Conservation (phyloP, 2,797 vertebrate genomes). For the Chelidonichthys spinosus region DNA sequence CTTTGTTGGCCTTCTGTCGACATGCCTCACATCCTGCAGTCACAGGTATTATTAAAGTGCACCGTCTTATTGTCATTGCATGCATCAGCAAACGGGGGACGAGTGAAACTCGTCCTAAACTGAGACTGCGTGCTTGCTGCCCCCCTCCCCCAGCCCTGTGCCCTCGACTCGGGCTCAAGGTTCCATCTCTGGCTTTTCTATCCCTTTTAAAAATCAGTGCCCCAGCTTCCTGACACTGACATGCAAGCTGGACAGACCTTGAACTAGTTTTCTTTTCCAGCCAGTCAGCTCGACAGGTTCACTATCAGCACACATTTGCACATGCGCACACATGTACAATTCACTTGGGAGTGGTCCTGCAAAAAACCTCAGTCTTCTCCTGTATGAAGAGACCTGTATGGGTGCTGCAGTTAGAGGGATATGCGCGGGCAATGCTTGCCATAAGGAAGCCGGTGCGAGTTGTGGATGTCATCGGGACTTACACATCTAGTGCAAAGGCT, state of each 20-base stretch:
- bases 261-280: too few relatives aligned
- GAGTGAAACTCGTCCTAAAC: slow-evolving; percentile 34
- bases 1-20: slow-evolving; percentile 18
- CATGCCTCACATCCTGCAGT: neutral
- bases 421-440: too few relatives aligned
- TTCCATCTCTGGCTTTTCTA: slow-evolving; percentile 39
- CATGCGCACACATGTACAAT: slow-evolving; percentile 2
- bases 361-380: neutral
- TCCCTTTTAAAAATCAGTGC: slow-evolving; percentile 18
- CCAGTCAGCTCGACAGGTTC: neutral
- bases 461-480: too few relatives aligned
- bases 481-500: too few relatives aligned
- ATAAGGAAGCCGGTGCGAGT: too few relatives aligned
- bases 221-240: slow-evolving; percentile 18
- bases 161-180: slow-evolving; percentile 23
- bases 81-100: slow-evolving; percentile 31
- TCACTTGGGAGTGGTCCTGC: neutral
- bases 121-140: neutral
- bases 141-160: slow-evolving; percentile 7
- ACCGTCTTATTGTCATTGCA: slow-evolving; percentile 5
- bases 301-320: slow-evolving; percentile 3
- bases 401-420: neutral
- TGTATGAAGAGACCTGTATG: neutral
- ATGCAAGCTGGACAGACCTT: neutral
- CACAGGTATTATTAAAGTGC: slow-evolving; percentile 12